Evolutionary conservation across 1,140 invertebrate species (phyloP).

Genomic region (Euura lappo): DNA sequence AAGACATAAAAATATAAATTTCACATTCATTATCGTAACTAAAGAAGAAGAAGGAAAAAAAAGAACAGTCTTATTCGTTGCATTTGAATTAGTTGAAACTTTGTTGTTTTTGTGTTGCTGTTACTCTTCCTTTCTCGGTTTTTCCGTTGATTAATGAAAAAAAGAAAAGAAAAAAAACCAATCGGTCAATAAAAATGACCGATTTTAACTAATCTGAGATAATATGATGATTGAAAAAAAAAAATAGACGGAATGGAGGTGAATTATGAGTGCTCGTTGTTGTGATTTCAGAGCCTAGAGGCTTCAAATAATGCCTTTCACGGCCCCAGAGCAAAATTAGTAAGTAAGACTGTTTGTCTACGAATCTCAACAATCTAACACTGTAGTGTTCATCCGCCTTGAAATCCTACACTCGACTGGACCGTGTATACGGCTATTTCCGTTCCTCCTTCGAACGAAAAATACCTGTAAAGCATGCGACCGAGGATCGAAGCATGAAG

Average conservation of each 20-base stretch:
- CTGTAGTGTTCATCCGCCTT: constrained; percentile 3
- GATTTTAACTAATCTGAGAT: neutral
- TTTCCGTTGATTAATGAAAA: neutral
- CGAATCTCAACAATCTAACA: constrained; percentile 6
- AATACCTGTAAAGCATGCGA: no score
- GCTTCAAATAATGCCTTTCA: constrained; percentile 64
- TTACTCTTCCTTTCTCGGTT: neutral
- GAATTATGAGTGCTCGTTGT: constrained; percentile 56
- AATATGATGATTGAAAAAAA: neutral
- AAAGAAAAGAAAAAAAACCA: neutral
- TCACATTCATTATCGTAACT: neutral
- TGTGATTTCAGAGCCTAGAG: constrained; percentile 64
- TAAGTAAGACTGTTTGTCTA: constrained; percentile 54
- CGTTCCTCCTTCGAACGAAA: neutral
- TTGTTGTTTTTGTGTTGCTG: neutral
- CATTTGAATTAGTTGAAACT: neutral
- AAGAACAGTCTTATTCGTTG: neutral
- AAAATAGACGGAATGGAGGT: neutral
- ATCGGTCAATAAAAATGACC: neutral
- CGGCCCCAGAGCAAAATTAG: constrained; percentile 62
- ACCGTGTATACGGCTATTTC: neutral
- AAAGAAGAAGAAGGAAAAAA: neutral
- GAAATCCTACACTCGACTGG: neutral
- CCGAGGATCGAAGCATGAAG: no score
- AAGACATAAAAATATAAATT: neutral